These are phyloP conservation scores for Tauraco hartlaubi DNA, from an alignment of 2,797 vertebrate species.

Conservation along the genomic window DNA sequence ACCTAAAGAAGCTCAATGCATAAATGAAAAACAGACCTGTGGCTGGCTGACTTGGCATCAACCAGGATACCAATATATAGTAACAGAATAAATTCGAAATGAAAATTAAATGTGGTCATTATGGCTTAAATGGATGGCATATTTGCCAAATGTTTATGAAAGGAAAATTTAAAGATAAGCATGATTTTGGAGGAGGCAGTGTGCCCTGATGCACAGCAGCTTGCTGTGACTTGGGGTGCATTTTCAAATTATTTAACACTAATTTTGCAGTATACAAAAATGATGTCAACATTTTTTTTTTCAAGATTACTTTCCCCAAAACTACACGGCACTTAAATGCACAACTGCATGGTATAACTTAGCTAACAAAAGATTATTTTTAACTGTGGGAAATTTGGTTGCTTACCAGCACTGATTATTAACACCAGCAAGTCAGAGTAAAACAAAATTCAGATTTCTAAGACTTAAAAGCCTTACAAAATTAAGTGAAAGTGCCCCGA, in stretches of 20 bases:
- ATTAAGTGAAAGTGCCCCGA: not conserved
- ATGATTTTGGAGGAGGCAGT: constrained; percentile 26
- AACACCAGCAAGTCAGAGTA: not conserved
- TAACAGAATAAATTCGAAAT: constrained; percentile 77
- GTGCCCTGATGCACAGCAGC: constrained; percentile 23
- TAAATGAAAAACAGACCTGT: constrained; percentile 82
- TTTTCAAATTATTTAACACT: constrained; percentile 17
- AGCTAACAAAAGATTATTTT: constrained; percentile 5
- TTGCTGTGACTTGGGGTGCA: constrained; percentile 11
- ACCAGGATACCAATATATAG: constrained; percentile 69
- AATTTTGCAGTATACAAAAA: not conserved
- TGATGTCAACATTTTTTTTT: not conserved
- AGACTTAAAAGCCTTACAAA: not conserved
- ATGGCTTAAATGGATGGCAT: constrained; percentile 71
- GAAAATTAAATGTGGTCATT: constrained; percentile 81
- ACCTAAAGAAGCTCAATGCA: constrained; percentile 72
- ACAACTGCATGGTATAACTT: not conserved
- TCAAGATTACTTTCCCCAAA: not conserved
- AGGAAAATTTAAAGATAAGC: constrained; percentile 66
- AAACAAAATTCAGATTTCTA: not conserved
- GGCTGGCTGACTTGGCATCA: constrained; percentile 75
- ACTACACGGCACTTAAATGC: not conserved
- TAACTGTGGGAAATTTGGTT: not conserved
- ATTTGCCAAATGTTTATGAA: constrained; percentile 71
- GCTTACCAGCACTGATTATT: not conserved